Conservation (phyloP, 2,888 invertebrate genomes). For the Zhengitettix transpicula region DNA sequence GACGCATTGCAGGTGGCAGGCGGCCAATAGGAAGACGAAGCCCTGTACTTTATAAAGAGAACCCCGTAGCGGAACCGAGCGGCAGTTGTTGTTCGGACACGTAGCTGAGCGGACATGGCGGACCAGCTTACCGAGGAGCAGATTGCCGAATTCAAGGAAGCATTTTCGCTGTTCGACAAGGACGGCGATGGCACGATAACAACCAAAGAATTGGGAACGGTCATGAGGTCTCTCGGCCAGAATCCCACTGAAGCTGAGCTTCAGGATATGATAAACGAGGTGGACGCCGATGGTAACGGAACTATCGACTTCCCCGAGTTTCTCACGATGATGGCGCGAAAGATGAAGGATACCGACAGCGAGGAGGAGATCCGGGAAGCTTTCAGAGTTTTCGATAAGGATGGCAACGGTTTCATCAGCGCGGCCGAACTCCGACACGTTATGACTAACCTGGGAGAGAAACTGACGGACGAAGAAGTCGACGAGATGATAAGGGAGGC, state of each 20-base stretch:
- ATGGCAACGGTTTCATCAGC: slow-evolving; percentile 41
- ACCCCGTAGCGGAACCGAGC: neutral
- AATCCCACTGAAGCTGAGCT: slow-evolving; percentile 41
- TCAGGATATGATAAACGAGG: slow-evolving; percentile 43
- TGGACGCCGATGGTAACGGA: slow-evolving; percentile 35
- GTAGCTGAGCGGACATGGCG: neutral
- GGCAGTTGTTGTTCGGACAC: neutral
- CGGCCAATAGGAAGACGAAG: neutral
- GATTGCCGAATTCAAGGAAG: slow-evolving; percentile 42
- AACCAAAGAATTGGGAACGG: slow-evolving; percentile 38
- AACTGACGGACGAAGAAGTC: slow-evolving; percentile 40
- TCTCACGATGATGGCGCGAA: slow-evolving; percentile 44
- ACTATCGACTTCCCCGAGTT: slow-evolving; percentile 46
- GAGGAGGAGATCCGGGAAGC: slow-evolving; percentile 42
- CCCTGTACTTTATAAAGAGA: neutral
- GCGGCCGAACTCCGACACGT: slow-evolving; percentile 38
- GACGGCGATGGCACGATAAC: slow-evolving; percentile 42
- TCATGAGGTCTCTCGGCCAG: slow-evolving; percentile 37
- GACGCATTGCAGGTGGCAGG: neutral
- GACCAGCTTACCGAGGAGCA: slow-evolving; percentile 24
- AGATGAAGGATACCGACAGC: slow-evolving; percentile 40
- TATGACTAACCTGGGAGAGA: slow-evolving; percentile 43
- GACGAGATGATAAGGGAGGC: slow-evolving; percentile 41
- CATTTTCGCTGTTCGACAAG: slow-evolving; percentile 41
- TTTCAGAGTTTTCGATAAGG: slow-evolving; percentile 38